Evolutionary conservation across 64 coral and sea anemone genomes (phyloP).

Genomic region (Montipora foliosa): DNA sequence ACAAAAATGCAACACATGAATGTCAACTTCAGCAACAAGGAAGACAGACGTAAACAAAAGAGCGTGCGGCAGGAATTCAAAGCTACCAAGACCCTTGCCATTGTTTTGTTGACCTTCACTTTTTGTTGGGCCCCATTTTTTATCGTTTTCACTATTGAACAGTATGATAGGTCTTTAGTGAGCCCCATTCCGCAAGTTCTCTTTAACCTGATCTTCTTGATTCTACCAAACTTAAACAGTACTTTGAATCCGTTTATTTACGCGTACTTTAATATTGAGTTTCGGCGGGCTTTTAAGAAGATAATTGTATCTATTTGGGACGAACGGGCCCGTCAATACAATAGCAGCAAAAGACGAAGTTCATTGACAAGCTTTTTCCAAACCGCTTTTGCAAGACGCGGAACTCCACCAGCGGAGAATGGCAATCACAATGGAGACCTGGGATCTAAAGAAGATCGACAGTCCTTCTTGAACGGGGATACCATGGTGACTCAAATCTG

Average conservation of each 20-base stretch:
- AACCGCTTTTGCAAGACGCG: constrained; percentile 9
- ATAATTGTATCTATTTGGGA: constrained; percentile 56
- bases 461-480: background rate
- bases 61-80: constrained; percentile 80
- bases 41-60: constrained; percentile 71
- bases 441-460: background rate
- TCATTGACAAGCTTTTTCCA: constrained; percentile 34
- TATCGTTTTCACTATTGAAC: constrained; percentile 68
- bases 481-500: background rate
- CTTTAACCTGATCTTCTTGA: constrained; percentile 19
- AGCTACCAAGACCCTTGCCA: constrained; percentile 86
- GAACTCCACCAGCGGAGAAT: background rate
- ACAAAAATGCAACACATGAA: constrained; percentile 84
- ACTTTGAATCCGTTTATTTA: constrained; percentile 92
- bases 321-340: background rate
- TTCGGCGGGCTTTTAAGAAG: constrained; percentile 78
- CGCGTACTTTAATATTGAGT: constrained; percentile 93
- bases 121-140: constrained; percentile 91
- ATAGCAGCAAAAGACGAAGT: constrained; percentile 2
- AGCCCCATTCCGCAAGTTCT: background rate
- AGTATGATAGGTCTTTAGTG: background rate
- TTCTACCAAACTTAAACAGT: constrained; percentile 86
- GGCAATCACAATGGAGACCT: background rate
- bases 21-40: constrained; percentile 45
- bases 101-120: constrained; percentile 82